Base-by-base conservation (phyloP, 2,797 vertebrate genomes). In the Brotula barbata region DNA sequence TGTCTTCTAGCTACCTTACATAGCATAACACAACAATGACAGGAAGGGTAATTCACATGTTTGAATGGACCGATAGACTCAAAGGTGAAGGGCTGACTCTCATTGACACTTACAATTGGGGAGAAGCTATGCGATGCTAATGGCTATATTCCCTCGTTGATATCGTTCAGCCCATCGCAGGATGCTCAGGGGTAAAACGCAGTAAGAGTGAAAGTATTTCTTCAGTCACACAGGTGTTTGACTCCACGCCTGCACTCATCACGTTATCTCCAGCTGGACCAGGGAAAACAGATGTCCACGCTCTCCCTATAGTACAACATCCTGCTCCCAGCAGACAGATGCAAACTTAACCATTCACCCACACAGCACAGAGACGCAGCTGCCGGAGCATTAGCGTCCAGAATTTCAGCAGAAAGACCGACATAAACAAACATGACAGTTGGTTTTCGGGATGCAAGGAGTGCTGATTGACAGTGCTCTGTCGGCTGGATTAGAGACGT, bases 401-500 rank as follows among this genome's bases (percentile, higher is more conserved):
- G 69, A 85, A 84, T 75, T 79, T 84, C 78, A 55, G 62, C 31
- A 28, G 70, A 80, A 80, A 87, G 67, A 70, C 71, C 63, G 77
- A 87, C 78, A 78, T 82, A 91, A 91, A 92, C 87, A 90, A 86
- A 84, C 83, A 71, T 87, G 89, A 87, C 84, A 86, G 87, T 85
- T 81, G 77, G 81, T 86, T 88, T 87, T 81, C 75, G 83, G 83
- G 85, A 80, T 85, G 83, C 66, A 17, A 80, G 77, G 73, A 84
- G 78, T 68, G 56, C 80, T 92, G 91, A 91, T 89, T 92, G 90
- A 90, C 91, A 89, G 89, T 55, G 73, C 85, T 89, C 89, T 80
- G 88, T 90, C 79, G 84, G 89, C 67, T 59, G 88, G 90, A 92
- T 91, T 92, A 91, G 85, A 91, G 84, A 88, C 89, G 81, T 89